Percentiles rank a stretch among this genome's conserved stretches.
phyloP scores from a whole-genome alignment of 2,113 vertebrate species.

The Brachypteracias leptosomus region DNA sequence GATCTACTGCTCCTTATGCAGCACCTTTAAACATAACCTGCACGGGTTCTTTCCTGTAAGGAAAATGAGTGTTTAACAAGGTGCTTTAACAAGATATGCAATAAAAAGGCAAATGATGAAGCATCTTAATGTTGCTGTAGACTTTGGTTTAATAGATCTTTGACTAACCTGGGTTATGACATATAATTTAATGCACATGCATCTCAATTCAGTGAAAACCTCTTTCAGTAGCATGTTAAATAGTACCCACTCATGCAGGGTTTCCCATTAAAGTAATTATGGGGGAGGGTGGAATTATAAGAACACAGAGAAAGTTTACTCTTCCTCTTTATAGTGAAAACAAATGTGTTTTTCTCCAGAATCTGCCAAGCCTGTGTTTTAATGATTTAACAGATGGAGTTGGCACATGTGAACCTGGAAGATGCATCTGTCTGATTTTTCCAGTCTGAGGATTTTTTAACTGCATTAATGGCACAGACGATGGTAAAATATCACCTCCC shows the following conservation, averaged over 20 bases:
- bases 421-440: constrained; percentile 78
- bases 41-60: background rate
- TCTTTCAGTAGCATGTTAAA: background rate
- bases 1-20: background rate
- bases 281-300: background rate
- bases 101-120: background rate
- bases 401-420: constrained; percentile 74
- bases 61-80: background rate
- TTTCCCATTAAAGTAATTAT: constrained; percentile 36
- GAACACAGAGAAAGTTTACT: constrained; percentile 65
- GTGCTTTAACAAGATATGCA: background rate
- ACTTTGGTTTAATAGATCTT: background rate
- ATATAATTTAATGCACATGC: background rate
- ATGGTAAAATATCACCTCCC: constrained; percentile 65
- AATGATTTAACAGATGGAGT: constrained; percentile 78
- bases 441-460: constrained; percentile 73
- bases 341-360: constrained; percentile 75
- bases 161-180: background rate
- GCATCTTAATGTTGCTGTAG: background rate
- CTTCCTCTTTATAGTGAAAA: constrained; percentile 73
- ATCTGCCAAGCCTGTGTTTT: constrained; percentile 70
- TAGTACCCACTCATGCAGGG: background rate
- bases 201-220: background rate
- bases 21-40: background rate
- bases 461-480: constrained; percentile 60